Base-by-base conservation (phyloP, 2,888 invertebrate genomes). In the Eupithecia centaureata region DNA sequence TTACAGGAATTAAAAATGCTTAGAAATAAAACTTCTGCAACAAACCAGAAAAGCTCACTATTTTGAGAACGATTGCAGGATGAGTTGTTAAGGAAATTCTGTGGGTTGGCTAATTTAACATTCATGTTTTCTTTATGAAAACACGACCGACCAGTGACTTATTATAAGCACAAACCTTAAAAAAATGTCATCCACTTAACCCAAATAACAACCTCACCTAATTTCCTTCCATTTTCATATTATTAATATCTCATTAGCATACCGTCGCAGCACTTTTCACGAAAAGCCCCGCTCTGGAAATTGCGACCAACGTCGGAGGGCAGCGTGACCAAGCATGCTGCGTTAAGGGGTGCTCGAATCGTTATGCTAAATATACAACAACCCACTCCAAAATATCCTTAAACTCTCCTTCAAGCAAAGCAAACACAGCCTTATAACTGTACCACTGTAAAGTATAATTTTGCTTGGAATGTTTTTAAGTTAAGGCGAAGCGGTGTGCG, bases 291-390 rank as follows among this genome's bases (percentile, higher is more conserved):
- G 85, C 80, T 76, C 81, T 91, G 91, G 88, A 92, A 93, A 92
- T 92, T 90, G 92, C 87, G 85, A 88, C 86, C 85, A 88, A 81
- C 89, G 85, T 89, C 85, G 82, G 88, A 83, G 92, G 87, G 88
- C 92, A 91, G 88, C 92, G 88, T 92, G 92, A 90, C 92, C 92
- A 92, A 89, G 93, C 93, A 90, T 93, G 88, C 88, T 89, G 91
- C 92, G 89, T 92, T 92, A 92, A 92, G 92, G 90, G 89, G 93
- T 86, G 87, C 86, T 81, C 87, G 87, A 85, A 85, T 91, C 86
- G 90, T 92, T 93, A 92, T 92, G 92, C 89, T 92, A 92, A 56
- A 56, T 56, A 92, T 91, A 88, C 76, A 82, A 79, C 76, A 73
- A 69, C 74, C 67, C 71, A 22, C 25, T 27, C 27, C 73, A 58